Conservation (phyloP, 2,888 invertebrate genomes). For the Lasioglossum zephyrum region DNA sequence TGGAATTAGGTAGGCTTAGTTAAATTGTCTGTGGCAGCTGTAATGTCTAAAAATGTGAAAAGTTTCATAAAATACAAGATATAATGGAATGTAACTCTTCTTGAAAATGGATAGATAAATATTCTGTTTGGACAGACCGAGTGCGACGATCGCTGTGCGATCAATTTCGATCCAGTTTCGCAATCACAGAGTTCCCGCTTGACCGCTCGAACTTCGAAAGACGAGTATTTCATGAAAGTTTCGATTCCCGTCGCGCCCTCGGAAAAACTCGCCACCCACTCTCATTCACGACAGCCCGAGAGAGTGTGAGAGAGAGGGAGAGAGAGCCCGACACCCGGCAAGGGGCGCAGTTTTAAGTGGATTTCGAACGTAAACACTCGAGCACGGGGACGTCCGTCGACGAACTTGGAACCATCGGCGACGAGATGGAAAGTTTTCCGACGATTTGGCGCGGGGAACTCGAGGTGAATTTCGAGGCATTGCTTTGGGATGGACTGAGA, state of each 20-base stretch:
- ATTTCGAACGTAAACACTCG: conserved; percentile 41
- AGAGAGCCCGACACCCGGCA: conserved; percentile 8
- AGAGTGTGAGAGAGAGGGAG: background rate
- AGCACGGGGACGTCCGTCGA: background rate
- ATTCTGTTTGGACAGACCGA: background rate
- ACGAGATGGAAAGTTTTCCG: conserved; percentile 44
- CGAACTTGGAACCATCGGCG: conserved; percentile 39
- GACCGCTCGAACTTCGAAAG: background rate
- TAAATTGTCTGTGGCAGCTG: too few species aligned
- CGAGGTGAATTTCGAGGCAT: conserved; percentile 10
- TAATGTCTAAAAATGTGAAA: too few species aligned
- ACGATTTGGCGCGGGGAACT: conserved; percentile 46
- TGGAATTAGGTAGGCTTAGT: too few species aligned
- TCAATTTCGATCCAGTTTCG: background rate
- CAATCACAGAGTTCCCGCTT: background rate
- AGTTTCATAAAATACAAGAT: too few species aligned
- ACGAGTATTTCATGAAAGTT: background rate
- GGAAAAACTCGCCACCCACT: background rate
- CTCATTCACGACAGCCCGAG: background rate
- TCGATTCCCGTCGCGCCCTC: background rate
- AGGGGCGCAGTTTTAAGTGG: conserved; percentile 20
- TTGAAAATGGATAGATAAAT: background rate
- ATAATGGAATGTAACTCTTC: too few species aligned
- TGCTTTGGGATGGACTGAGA: conserved; percentile 57
- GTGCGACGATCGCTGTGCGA: background rate